phyloP scores from a whole-genome alignment of 2,888 invertebrate species.

The Ceramica pisi region DNA sequence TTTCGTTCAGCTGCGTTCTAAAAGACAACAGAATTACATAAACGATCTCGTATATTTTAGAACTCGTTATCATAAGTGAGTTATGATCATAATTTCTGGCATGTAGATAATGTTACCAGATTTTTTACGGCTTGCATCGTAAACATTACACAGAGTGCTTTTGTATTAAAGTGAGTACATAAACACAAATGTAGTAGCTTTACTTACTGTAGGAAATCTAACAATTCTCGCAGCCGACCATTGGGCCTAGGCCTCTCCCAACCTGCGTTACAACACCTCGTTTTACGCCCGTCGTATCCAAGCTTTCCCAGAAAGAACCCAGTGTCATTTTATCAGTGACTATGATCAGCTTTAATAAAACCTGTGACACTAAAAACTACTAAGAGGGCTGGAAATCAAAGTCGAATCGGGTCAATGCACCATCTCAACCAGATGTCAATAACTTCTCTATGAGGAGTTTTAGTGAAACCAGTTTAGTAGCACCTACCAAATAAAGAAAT shows the following conservation, averaged over 20 bases:
- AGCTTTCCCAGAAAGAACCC: neutral
- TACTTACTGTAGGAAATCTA: neutral
- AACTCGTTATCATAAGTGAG: neutral
- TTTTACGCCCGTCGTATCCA: neutral
- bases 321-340: neutral
- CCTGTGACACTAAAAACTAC: neutral
- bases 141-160: neutral
- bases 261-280: neutral
- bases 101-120: neutral
- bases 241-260: neutral
- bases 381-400: slow-evolving; percentile 8
- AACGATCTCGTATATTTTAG: neutral
- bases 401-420: slow-evolving; percentile 26
- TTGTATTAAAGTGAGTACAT: neutral
- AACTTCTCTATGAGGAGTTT: neutral
- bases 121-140: neutral
- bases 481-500: slow-evolving; percentile 1
- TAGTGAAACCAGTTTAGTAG: slow-evolving; percentile 34
- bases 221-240: neutral
- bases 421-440: slow-evolving; percentile 32
- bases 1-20: slow-evolving; percentile 22
- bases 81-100: neutral
- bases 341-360: neutral
- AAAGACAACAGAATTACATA: slow-evolving; percentile 12
- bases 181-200: no score